These are phyloP conservation scores for Enteromius anoplus DNA, from an alignment of 2,797 vertebrate species.

Conservation along the genomic window DNA sequence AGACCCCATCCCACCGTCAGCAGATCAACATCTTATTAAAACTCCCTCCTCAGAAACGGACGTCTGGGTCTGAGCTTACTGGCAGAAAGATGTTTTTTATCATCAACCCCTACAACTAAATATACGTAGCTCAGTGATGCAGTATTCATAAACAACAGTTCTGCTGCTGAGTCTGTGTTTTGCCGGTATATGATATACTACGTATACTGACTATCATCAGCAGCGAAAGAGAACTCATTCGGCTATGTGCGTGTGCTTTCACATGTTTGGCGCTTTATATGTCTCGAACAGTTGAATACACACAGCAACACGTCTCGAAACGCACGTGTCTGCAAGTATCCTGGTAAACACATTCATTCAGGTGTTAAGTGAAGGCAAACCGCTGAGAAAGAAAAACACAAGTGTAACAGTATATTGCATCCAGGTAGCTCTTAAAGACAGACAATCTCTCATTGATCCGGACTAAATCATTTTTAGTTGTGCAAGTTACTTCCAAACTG, in stretches of 20 bases:
- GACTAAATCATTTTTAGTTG: too few relatives aligned
- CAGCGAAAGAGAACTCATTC: not conserved
- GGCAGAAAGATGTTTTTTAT: not conserved
- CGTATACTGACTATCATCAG: not conserved
- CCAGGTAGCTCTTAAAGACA: not conserved
- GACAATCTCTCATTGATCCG: too few relatives aligned
- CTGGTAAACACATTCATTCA: not conserved
- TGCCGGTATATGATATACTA: not conserved
- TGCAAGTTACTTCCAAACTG: too few relatives aligned
- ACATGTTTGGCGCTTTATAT: not conserved
- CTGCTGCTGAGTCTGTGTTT: not conserved
- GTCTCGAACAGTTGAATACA: not conserved
- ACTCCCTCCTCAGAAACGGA: constrained; percentile 30
- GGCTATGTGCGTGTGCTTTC: not conserved
- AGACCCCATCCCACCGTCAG: constrained; percentile 64
- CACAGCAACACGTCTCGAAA: not conserved
- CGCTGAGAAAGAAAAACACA: not conserved
- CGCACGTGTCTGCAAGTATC: not conserved
- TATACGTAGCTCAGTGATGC: not conserved
- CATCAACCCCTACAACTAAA: not conserved
- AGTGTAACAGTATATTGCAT: not conserved
- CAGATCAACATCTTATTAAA: constrained; percentile 68
- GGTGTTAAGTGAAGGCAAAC: not conserved
- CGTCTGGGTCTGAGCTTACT: not conserved
- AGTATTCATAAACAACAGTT: not conserved